A percentile compares a stretch with the other conserved stretches of the same genome.
These are phyloP conservation scores for Lasioglossum marginatum DNA, from an alignment of 2,888 invertebrate genomes.

Conservation along the genomic window DNA sequence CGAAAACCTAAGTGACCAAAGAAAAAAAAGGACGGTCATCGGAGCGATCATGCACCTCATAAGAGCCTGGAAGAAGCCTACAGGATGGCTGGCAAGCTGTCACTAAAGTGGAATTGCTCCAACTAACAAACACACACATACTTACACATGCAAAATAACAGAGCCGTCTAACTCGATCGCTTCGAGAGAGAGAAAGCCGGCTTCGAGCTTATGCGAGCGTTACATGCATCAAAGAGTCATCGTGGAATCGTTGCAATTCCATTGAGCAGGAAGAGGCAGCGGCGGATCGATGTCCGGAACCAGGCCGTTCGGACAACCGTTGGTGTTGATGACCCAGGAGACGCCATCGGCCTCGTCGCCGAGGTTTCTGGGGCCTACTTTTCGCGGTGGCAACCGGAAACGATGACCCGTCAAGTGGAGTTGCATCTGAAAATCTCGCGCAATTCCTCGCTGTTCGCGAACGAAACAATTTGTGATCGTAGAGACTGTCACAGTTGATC, in stretches of 20 bases:
- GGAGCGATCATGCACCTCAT: background rate
- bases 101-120: constrained; percentile 19
- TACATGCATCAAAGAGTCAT: constrained; percentile 7
- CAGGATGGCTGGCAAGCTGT: background rate
- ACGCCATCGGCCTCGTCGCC: constrained; percentile 74
- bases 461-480: background rate
- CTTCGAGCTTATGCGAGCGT: background rate
- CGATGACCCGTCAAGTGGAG: constrained; percentile 80
- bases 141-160: background rate
- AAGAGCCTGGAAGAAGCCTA: background rate
- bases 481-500: too few species aligned
- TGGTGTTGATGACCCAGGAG: constrained; percentile 86
- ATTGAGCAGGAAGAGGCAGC: constrained; percentile 76
- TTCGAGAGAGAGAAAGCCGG: constrained; percentile 45
- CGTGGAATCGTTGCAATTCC: constrained; percentile 61
- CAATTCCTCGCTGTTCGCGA: constrained; percentile 13
- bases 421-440: background rate
- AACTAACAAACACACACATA: constrained; percentile 24
- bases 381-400: constrained; percentile 81
- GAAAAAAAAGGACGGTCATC: too few species aligned
- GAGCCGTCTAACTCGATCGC: background rate
- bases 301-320: constrained; percentile 92
- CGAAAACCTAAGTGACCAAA: background rate
- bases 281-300: constrained; percentile 86
- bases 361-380: constrained; percentile 57